A percentile compares a stretch with the other conserved stretches of the same genome.
These are phyloP conservation scores for Donacobius atricapilla DNA, from an alignment of 2,113 vertebrate genomes.

Conservation along the genomic window DNA sequence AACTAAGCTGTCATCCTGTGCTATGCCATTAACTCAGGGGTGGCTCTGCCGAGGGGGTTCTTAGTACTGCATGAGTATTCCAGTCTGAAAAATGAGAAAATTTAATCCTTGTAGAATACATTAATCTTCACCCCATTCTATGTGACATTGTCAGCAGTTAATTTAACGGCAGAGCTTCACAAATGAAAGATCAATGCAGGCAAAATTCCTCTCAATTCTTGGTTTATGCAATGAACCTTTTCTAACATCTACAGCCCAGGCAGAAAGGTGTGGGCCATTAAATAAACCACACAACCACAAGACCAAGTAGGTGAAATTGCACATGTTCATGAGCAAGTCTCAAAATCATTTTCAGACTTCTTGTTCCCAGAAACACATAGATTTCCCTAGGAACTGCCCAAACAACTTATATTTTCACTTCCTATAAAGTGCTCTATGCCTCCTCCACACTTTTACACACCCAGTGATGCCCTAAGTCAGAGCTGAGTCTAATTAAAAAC, in stretches of 20 bases:
- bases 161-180: background rate
- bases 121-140: slow-evolving; percentile 28
- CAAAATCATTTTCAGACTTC: background rate
- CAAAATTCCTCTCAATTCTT: background rate
- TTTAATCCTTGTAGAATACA: slow-evolving; percentile 17
- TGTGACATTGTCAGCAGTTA: slow-evolving; percentile 13
- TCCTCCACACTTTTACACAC: background rate
- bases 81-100: slow-evolving; percentile 22
- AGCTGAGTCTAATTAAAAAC: background rate
- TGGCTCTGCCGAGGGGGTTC: background rate
- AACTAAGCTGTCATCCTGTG: background rate
- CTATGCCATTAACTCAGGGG: background rate
- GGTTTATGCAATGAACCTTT: background rate
- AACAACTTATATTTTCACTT: background rate
- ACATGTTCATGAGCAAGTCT: background rate
- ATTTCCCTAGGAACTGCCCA: background rate
- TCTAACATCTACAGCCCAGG: background rate
- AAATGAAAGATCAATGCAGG: slow-evolving; percentile 2
- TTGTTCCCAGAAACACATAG: background rate
- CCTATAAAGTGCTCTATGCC: background rate
- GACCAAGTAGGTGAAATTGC: background rate
- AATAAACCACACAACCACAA: background rate
- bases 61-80: background rate
- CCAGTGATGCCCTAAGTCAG: background rate
- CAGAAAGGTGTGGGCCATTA: background rate